Evolutionary conservation across 2,113 vertebrate species (phyloP), one percentile per base, ranked within the genome.

Genomic region (Chunga burmeisteri): DNA sequence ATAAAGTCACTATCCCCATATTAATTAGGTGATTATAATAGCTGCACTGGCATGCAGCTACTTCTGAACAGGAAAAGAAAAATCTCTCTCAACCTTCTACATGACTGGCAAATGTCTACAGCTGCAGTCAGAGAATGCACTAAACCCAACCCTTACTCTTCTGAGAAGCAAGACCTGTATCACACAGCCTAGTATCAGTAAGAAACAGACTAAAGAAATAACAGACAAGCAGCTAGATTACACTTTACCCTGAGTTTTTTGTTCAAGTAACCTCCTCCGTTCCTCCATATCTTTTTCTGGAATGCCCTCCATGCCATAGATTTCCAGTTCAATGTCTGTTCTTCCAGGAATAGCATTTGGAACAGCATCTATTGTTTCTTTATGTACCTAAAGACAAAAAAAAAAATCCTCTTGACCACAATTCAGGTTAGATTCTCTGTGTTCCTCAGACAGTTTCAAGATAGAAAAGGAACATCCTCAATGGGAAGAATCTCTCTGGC

Each of bases 211-310:
- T 19, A 30, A 7, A 16, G 26, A 62, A 86, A 10, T 11, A 16
- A 61, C 42, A 65, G 13, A 11, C 13, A 79, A 53, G 4, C 17
- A 67, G 34, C 2, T 23, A 74, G 46, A 74, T 29, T 2, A 16
- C 16, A 89, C 82, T 90, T 96, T 98, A 99, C 99, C 99, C 98
- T 99, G 99, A 66, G 99, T 99, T 98, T 99, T 99, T 93, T 99
- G 99, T 97, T 99, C 99, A 95, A 99, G 98, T 47, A 99, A 98
- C 52, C 99, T 96, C 75, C 99, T 98, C 92, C 99, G 98, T 88
- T 99, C 99, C 95, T 99, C 99, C 99, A 99, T 99, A 72, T 99
- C 99, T 97, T 99, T 99, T 86, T 99, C 99, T 89, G 99, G 99
- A 98, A 99, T 99, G 81, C 99, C 99, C 88, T 99, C 99, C 99